Evolutionary conservation across 2,888 invertebrate species (phyloP).

Genomic region (Campoletis raptor): DNA sequence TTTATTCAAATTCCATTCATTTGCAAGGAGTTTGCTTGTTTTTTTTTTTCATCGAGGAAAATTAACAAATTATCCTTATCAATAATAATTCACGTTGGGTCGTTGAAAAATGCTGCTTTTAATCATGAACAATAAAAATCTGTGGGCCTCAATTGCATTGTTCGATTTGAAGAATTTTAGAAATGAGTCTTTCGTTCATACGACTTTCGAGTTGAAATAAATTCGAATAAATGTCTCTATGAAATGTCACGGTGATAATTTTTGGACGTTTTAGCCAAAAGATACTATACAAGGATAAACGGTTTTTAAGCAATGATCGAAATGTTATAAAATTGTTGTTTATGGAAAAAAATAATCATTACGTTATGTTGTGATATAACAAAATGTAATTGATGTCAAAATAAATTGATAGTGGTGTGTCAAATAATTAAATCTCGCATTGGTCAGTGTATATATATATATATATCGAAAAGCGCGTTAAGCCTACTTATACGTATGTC

Average conservation of each 20-base stretch:
- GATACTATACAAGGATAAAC: neutral
- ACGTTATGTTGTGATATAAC: neutral
- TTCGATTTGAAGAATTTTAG: neutral
- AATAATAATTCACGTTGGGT: neutral
- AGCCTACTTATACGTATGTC: conserved; percentile 74
- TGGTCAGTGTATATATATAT: conserved; percentile 70
- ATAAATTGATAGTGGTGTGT: conserved; percentile 77
- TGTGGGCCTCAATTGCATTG: neutral
- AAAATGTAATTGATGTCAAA: neutral
- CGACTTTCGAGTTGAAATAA: neutral
- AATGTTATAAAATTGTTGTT: neutral
- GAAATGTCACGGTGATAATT: neutral
- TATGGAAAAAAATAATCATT: neutral
- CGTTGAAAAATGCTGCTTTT: neutral
- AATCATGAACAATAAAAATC: neutral
- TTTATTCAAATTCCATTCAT: neutral
- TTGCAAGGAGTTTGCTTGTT: neutral
- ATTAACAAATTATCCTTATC: neutral
- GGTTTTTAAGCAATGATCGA: neutral
- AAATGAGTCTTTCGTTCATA: neutral
- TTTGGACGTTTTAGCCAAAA: neutral
- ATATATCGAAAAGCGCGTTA: conserved; percentile 78
- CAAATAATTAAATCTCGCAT: conserved; percentile 73
- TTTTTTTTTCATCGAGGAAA: neutral
- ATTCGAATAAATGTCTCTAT: neutral